Evolutionary conservation across 2,113 vertebrate genomes (phyloP).

Genomic region (Pontoporia blainvillei): DNA sequence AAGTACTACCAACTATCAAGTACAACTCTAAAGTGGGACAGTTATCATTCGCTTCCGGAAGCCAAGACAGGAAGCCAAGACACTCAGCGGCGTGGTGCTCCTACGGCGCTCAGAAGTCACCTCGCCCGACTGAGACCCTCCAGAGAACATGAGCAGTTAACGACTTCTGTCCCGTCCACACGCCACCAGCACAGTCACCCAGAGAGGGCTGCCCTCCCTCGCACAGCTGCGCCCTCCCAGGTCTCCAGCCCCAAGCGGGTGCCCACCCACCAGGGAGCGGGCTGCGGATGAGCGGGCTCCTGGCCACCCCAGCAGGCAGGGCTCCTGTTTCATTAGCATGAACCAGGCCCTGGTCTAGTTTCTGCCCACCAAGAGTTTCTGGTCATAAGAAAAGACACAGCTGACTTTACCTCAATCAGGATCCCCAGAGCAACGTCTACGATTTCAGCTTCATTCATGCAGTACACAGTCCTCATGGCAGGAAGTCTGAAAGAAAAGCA

Average conservation of each 20-base stretch:
- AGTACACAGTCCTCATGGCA: slow-evolving; percentile 66
- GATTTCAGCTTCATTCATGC: slow-evolving; percentile 82
- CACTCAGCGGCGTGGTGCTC: background rate
- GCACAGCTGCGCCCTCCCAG: background rate
- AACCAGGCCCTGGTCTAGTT: background rate
- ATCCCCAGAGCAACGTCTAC: slow-evolving; percentile 75
- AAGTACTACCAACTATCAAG: no score
- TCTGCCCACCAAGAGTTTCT: background rate
- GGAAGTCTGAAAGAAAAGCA: background rate
- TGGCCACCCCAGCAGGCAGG: background rate
- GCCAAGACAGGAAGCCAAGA: background rate
- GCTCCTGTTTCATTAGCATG: fast-evolving
- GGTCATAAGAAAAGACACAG: background rate
- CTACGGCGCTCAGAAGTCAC: background rate
- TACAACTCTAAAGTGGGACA: fast-evolving
- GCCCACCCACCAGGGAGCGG: background rate
- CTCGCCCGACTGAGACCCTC: background rate
- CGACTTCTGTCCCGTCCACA: background rate
- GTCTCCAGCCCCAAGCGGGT: background rate
- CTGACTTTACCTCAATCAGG: slow-evolving; percentile 76
- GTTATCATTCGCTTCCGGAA: background rate
- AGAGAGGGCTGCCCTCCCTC: background rate
- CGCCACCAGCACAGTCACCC: background rate
- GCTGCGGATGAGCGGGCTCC: background rate
- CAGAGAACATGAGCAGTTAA: background rate